Evolutionary conservation across 2,797 vertebrate genomes (phyloP), one percentile per base, ranked within the genome.

Genomic region (Amblyraja radiata): DNA sequence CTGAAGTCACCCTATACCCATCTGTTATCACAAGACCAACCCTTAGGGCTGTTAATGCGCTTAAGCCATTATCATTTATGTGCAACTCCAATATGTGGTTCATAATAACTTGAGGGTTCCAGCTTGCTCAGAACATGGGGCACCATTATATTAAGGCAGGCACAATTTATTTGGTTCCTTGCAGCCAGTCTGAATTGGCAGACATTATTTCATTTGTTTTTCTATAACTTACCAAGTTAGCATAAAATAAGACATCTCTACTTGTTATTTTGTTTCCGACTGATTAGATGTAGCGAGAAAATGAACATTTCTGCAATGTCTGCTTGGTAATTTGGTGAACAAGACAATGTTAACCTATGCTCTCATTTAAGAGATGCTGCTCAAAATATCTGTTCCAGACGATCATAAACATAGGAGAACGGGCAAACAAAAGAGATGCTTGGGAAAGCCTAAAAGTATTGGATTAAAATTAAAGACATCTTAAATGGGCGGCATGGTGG

Each of bases 191-290:
- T 18, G 68, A 88, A 68, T 36, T 32, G 16, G 9, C n/a, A 65
- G 61, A 88, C n/a, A 88, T 88, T 68, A 68, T 68, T 88, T 88
- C 13, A 68, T 68, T 32, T 88, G 61, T 88, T 88, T 88, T 32
- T 65, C 58, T 88, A 6, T 68, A n/a, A 88, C n/a, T 36, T 36
- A 63, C n/a, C 63, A 88, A n/a, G n/a, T 65, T 88, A 36, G n/a
- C 25, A 58, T 84, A 13, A 84, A 36, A 65, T 1, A 16, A 88
- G 9, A 88, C 18, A 21, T 58, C 25, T 28, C 23, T 58, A 36
- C 46, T 39, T 23, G 39, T 54, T 91, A 36, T 16, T 74, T 6
- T 74, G 39, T 13, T 74, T 91, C 25, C 36, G 46, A 18, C 25
- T 92, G 18, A 14, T 46, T 32, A 23, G 71, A 54, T 28, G 14